These are phyloP conservation scores for Orius insidiosus DNA, from an alignment of 1,140 invertebrate genomes.

Conservation along the genomic window DNA sequence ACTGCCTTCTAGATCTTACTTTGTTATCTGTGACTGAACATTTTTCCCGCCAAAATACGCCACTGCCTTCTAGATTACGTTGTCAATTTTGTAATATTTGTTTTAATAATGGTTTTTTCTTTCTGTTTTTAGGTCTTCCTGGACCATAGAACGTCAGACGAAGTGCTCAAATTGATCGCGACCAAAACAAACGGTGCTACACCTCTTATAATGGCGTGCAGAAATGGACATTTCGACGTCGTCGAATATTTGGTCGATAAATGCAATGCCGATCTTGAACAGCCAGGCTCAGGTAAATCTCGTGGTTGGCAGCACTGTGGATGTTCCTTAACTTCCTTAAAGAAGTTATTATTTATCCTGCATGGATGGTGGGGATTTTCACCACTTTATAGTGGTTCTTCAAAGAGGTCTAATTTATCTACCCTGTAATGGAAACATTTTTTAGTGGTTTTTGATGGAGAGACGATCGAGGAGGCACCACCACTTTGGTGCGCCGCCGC, in stretches of 20 bases:
- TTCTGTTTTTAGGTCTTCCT: slow-evolving; percentile 36
- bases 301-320: too few relatives aligned
- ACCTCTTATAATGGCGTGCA: slow-evolving; percentile 78
- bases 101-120: not conserved
- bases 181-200: slow-evolving; percentile 77
- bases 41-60: too few relatives aligned
- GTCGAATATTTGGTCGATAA: slow-evolving; percentile 81
- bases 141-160: slow-evolving; percentile 43
- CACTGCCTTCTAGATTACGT: too few relatives aligned
- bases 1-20: too few relatives aligned
- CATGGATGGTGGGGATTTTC: too few relatives aligned
- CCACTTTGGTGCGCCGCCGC: slow-evolving; percentile 83
- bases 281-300: slow-evolving; percentile 58
- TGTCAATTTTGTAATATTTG: too few relatives aligned
- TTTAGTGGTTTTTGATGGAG: slow-evolving; percentile 83
- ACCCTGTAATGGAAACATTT: too few relatives aligned
- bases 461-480: slow-evolving; percentile 87
- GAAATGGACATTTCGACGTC: slow-evolving; percentile 85
- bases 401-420: too few relatives aligned
- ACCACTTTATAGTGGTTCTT: too few relatives aligned
- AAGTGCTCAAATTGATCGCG: slow-evolving; percentile 57
- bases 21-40: too few relatives aligned
- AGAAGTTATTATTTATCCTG: too few relatives aligned
- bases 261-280: slow-evolving; percentile 80
- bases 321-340: too few relatives aligned